These are phyloP conservation scores for Acrobasis consociella DNA, from an alignment of 2,888 invertebrate genomes.

Conservation along the genomic window DNA sequence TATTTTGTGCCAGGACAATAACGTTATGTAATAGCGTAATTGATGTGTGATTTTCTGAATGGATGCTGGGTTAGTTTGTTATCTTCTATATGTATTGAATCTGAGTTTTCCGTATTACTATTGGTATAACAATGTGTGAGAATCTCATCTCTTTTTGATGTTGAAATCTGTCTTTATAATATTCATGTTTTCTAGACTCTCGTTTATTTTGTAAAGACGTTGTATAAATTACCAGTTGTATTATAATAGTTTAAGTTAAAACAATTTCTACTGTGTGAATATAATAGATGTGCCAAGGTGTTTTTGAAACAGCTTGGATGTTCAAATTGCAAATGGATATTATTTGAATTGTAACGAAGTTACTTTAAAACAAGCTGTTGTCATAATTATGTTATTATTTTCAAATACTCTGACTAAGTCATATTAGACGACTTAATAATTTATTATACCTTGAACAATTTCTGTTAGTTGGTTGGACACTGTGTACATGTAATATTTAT, in stretches of 20 bases:
- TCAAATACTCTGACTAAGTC: constrained; percentile 6
- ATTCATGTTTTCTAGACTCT: not conserved
- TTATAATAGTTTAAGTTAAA: constrained; percentile 24
- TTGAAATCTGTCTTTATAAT: not conserved
- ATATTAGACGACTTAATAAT: constrained; percentile 11
- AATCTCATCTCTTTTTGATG: not conserved
- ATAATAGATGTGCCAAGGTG: constrained; percentile 4
- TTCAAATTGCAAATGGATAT: constrained; percentile 4
- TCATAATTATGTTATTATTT: not conserved
- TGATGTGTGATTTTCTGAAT: constrained; percentile 36
- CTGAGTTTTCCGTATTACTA: not conserved
- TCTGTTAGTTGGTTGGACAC: not conserved
- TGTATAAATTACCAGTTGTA: constrained; percentile 22
- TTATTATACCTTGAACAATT: constrained; percentile 13
- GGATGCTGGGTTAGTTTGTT: constrained; percentile 20
- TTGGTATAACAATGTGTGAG: not conserved
- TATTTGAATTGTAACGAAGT: not conserved
- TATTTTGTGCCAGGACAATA: constrained; percentile 48
- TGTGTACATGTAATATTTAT: constrained; percentile 3
- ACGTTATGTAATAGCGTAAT: constrained; percentile 34
- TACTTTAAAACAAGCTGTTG: constrained; percentile 2
- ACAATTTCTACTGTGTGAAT: constrained; percentile 11
- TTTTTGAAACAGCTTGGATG: constrained; percentile 22
- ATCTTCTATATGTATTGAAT: not conserved
- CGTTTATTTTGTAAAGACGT: constrained; percentile 24